A percentile compares a stretch with the other conserved stretches of the same genome.
Evolutionary conservation across 2,113 vertebrate genomes (phyloP).

Genomic region (Nettapus auritus): DNA sequence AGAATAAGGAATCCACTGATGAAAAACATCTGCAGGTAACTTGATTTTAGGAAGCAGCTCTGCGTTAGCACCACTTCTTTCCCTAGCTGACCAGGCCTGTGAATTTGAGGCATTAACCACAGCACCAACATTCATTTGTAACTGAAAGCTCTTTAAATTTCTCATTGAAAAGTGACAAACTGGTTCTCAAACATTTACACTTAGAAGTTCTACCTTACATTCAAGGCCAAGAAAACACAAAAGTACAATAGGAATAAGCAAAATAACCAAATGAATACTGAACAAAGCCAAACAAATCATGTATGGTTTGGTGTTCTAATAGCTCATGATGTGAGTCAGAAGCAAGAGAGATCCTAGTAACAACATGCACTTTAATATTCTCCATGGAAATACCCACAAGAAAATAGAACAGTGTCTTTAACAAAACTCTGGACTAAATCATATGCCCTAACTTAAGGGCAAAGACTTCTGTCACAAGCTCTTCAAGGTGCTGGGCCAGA

Average conservation of each 20-base stretch:
- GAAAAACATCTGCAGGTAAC: neutral
- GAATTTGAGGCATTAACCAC: neutral
- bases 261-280: neutral
- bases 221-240: accelerated
- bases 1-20: neutral
- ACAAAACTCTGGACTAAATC: neutral
- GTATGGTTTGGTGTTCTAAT: neutral
- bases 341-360: neutral
- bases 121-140: neutral
- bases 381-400: neutral
- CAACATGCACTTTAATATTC: neutral
- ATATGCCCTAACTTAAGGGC: neutral
- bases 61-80: neutral
- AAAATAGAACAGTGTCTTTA: neutral
- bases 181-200: neutral
- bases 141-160: neutral
- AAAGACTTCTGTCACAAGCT: neutral
- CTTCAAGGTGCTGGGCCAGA: accelerated
- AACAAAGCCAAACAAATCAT: neutral
- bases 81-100: neutral
- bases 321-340: neutral
- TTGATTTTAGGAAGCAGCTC: neutral
- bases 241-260: neutral
- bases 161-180: neutral
- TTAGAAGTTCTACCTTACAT: neutral